These are phyloP conservation scores for Heliconius ismenius DNA, from an alignment of 2,888 invertebrate species.

Conservation along the genomic window DNA sequence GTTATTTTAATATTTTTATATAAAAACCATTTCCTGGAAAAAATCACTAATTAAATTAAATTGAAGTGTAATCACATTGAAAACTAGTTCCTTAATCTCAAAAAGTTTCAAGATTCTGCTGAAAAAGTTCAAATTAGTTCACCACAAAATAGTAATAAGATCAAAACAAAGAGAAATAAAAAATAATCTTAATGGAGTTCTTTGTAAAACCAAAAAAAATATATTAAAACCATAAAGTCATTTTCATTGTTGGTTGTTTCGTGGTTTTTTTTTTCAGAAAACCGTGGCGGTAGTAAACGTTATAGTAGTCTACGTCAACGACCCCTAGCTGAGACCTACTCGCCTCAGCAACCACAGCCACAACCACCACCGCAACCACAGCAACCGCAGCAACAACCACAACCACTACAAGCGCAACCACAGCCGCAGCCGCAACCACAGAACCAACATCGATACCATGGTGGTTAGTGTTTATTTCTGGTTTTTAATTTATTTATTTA, in stretches of 20 bases:
- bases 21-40: neutral
- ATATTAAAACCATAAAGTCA: no score
- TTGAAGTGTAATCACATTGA: neutral
- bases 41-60: neutral
- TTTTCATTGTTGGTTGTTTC: neutral
- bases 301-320: slow-evolving; percentile 83
- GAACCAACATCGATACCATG: slow-evolving; percentile 55
- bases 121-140: no score
- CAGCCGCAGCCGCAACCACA: slow-evolving; percentile 47
- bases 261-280: slow-evolving; percentile 42
- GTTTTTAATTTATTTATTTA: neutral
- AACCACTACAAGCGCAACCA: slow-evolving; percentile 40
- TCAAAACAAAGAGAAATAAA: no score
- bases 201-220: no score
- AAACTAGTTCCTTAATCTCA: no score
- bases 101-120: no score
- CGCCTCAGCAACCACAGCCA: slow-evolving; percentile 59
- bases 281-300: slow-evolving; percentile 78
- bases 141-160: no score
- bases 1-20: neutral
- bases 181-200: no score
- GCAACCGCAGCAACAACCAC: slow-evolving; percentile 38
- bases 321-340: slow-evolving; percentile 80
- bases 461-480: slow-evolving; percentile 52
- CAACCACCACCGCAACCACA: slow-evolving; percentile 44